These are phyloP conservation scores for Mormoops blainvillei DNA, from an alignment of 2,113 vertebrate species.

Conservation along the genomic window DNA sequence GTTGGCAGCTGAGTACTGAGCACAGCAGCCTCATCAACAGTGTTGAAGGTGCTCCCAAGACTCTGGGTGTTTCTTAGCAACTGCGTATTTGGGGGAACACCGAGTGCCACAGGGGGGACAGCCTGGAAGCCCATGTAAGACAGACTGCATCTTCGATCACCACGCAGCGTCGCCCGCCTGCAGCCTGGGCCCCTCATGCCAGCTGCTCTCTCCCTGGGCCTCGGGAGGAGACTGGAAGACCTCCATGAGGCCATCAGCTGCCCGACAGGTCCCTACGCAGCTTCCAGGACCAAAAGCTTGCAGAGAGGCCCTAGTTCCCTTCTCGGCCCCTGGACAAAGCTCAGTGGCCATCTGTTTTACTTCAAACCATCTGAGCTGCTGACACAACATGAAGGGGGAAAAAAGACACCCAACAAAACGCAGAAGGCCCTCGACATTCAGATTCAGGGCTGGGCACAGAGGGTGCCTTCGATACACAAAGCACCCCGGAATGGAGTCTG, in stretches of 20 bases:
- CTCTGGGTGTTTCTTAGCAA: conserved; percentile 65
- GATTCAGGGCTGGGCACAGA: not conserved
- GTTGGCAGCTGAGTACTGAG: not conserved
- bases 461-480: not conserved
- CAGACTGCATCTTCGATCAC: not conserved
- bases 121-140: not conserved
- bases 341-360: not conserved
- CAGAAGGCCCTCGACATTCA: not conserved
- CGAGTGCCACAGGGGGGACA: not conserved
- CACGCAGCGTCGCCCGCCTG: fast-evolving
- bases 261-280: not conserved
- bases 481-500: not conserved
- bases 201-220: not conserved
- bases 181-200: not conserved
- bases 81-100: conserved; percentile 30
- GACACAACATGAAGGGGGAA: not conserved
- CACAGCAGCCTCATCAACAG: not conserved
- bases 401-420: not conserved
- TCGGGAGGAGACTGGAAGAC: not conserved
- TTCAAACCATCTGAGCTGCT: not conserved
- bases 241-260: not conserved
- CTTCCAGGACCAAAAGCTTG: not conserved
- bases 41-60: not conserved
- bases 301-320: not conserved
- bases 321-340: not conserved